phyloP scores from a whole-genome alignment of 2,888 invertebrate genomes.

The Spilarctia lutea region DNA sequence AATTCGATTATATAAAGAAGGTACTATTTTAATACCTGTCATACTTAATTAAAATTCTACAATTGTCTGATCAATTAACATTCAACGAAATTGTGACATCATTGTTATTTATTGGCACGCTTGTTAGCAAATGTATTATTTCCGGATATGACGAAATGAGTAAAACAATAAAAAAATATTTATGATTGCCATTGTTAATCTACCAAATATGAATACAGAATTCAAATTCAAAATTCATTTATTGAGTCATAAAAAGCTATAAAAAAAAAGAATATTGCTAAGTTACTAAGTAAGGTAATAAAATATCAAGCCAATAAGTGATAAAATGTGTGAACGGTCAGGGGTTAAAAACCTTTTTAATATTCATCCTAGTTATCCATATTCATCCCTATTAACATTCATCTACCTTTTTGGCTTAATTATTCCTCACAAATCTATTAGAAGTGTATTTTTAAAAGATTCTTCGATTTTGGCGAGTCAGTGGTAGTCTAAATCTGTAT shows the following conservation, averaged over 20 bases:
- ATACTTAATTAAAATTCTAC: neutral
- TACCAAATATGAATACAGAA: neutral
- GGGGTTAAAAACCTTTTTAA: conserved; percentile 3
- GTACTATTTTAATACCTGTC: neutral
- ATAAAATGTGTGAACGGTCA: neutral
- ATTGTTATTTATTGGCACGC: neutral
- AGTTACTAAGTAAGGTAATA: neutral
- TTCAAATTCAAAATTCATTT: too few relatives aligned
- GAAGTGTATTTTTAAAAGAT: neutral
- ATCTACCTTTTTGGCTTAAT: neutral
- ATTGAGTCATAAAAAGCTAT: too few relatives aligned
- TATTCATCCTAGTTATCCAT: neutral
- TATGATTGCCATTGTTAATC: neutral
- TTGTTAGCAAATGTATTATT: neutral
- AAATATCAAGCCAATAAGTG: neutral
- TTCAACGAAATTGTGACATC: neutral
- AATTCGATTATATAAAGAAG: neutral
- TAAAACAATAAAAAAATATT: neutral
- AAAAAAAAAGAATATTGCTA: neutral
- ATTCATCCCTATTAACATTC: conserved; percentile 1
- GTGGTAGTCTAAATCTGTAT: neutral
- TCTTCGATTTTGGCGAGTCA: neutral
- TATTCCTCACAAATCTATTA: conserved; percentile 1
- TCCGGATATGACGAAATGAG: neutral
- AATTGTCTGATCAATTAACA: neutral